Conservation (phyloP, 2,888 invertebrate species). For the Empis stercorea region DNA sequence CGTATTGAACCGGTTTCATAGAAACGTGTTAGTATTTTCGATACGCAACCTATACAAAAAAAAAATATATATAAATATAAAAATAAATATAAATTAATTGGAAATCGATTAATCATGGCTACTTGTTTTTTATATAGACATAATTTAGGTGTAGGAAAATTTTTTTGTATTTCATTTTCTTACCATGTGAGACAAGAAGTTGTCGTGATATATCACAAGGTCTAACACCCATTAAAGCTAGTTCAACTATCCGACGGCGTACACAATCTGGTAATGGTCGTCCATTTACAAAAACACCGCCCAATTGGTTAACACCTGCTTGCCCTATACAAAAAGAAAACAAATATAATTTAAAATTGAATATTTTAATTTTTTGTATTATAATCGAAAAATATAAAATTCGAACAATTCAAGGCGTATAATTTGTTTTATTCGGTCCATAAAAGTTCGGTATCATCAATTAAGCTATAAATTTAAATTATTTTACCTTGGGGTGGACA, state of each 20-base stretch:
- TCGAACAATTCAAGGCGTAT: too few species aligned
- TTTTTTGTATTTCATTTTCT: slow-evolving; percentile 11
- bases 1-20: slow-evolving; percentile 94
- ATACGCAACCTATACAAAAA: slow-evolving; percentile 59
- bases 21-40: slow-evolving; percentile 90
- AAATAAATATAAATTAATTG: slow-evolving; percentile 1
- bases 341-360: not conserved
- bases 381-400: too few species aligned
- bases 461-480: too few species aligned
- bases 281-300: slow-evolving; percentile 95
- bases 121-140: not conserved
- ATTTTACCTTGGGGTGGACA: too few species aligned
- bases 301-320: slow-evolving; percentile 93
- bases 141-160: slow-evolving; percentile 1
- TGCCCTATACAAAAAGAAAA: slow-evolving; percentile 56
- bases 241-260: slow-evolving; percentile 81
- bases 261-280: slow-evolving; percentile 93
- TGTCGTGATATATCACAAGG: slow-evolving; percentile 96
- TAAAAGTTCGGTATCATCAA: too few species aligned
- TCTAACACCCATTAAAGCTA: slow-evolving; percentile 85
- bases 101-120: slow-evolving; percentile 7
- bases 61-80: slow-evolving; percentile 6
- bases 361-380: not conserved
- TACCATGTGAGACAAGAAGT: slow-evolving; percentile 81
- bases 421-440: too few species aligned